Percentiles rank a stretch among this genome's conserved stretches.
Evolutionary conservation across 2,113 vertebrate genomes (phyloP).

Genomic region (Cercocebus atys): DNA sequence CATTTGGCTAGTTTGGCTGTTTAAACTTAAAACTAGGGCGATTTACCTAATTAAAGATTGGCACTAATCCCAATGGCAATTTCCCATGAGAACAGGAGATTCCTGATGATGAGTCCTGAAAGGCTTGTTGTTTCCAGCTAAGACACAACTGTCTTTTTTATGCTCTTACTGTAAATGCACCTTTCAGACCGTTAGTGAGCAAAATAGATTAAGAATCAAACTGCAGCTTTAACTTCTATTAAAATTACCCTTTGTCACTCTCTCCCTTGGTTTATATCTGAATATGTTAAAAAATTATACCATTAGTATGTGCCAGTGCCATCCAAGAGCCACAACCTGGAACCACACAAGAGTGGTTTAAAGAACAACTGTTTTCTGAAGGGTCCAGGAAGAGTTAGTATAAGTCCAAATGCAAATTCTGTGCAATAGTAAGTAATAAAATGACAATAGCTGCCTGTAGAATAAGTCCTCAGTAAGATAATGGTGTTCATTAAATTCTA

Average conservation of each 20-base stretch:
- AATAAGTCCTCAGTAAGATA: not conserved
- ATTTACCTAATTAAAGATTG: not conserved
- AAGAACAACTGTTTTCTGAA: conserved; percentile 48
- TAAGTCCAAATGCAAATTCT: conserved; percentile 27
- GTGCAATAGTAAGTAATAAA: not conserved
- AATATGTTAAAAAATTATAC: not conserved
- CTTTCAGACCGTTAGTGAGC: not conserved
- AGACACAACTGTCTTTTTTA: not conserved
- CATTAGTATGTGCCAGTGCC: not conserved
- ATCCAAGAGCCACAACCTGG: not conserved
- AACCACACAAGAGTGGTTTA: conserved; percentile 18
- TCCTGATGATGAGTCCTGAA: not conserved
- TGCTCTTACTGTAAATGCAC: not conserved
- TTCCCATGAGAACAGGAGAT: not conserved
- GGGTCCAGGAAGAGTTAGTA: not conserved
- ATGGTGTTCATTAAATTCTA: not conserved
- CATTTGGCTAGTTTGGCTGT: not conserved
- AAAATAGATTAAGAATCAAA: not conserved
- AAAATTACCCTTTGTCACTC: not conserved
- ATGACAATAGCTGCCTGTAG: not conserved
- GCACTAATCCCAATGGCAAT: not conserved
- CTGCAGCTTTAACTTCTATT: not conserved
- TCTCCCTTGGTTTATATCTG: not conserved
- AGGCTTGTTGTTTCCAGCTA: not conserved
- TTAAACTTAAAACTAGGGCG: not conserved